These are phyloP conservation scores for pig (Sus scrofa) DNA, from an alignment of 2,113 vertebrate genomes.

Conservation along the genomic window DNA sequence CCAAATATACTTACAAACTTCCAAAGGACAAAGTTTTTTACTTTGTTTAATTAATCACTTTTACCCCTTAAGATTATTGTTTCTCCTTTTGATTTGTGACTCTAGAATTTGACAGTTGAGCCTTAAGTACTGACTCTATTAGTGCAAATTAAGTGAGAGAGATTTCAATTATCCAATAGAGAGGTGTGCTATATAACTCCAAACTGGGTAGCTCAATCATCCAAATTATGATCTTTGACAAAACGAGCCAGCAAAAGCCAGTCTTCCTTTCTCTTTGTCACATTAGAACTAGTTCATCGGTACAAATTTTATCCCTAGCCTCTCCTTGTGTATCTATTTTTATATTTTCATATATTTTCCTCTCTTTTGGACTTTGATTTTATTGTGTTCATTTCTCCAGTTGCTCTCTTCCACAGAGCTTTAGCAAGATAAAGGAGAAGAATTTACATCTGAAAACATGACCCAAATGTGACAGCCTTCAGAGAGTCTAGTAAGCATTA, in stretches of 20 bases:
- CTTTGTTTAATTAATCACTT: slow-evolving; percentile 35
- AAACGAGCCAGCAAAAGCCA: background rate
- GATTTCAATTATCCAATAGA: slow-evolving; percentile 50
- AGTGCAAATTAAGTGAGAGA: background rate
- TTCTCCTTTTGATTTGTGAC: slow-evolving; percentile 40
- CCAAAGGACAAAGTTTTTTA: slow-evolving; percentile 61
- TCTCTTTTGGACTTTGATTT: slow-evolving; percentile 9
- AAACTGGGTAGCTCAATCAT: slow-evolving; percentile 1
- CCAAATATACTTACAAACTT: slow-evolving; percentile 48
- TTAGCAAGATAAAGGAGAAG: slow-evolving; percentile 3
- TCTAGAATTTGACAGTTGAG: slow-evolving; percentile 17
- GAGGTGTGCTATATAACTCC: background rate
- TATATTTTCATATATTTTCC: background rate
- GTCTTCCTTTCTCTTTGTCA: background rate
- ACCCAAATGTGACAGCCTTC: background rate
- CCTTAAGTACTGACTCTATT: slow-evolving; percentile 5
- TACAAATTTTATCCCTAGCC: background rate
- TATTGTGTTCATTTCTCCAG: background rate
- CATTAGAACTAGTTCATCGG: background rate
- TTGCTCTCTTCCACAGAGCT: background rate
- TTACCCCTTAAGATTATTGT: background rate
- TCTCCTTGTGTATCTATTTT: background rate
- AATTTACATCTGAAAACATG: slow-evolving; percentile 1
- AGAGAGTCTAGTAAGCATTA: background rate
- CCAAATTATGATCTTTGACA: slow-evolving; percentile 38